phyloP scores from a whole-genome alignment of 2,797 vertebrate species.

The Cryptoprocta ferox region DNA sequence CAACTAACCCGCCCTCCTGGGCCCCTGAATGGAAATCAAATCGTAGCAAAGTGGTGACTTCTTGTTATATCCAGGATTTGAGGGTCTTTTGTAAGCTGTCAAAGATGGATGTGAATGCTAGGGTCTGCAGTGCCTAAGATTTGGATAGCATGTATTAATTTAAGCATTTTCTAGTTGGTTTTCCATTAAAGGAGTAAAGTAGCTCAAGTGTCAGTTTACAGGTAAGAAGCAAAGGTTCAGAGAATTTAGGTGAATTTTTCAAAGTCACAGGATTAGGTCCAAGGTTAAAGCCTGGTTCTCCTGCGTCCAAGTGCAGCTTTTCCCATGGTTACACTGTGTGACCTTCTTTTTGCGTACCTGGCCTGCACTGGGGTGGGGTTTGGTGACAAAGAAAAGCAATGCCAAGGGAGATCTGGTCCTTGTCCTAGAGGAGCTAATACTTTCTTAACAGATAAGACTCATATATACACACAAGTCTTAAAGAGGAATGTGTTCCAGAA shows the following conservation, averaged over 20 bases:
- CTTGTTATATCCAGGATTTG: not conserved
- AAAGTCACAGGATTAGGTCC: slow-evolving; percentile 5
- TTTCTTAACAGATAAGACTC: slow-evolving; percentile 7
- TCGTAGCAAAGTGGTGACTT: not conserved
- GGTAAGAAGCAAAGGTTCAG: not conserved
- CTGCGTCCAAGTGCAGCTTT: not conserved
- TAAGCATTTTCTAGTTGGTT: slow-evolving; percentile 12
- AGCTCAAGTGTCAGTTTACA: not conserved
- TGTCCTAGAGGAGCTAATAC: not conserved
- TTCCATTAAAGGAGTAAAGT: slow-evolving; percentile 20
- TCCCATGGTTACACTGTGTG: not conserved
- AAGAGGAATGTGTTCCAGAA: not conserved
- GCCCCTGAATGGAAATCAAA: not conserved
- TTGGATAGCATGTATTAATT: not conserved
- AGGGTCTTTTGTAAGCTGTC: not conserved
- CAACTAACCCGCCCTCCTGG: not conserved
- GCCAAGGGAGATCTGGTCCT: not conserved
- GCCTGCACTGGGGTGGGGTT: fast-evolving
- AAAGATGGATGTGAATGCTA: not conserved
- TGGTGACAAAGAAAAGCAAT: not conserved
- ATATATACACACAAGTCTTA: not conserved
- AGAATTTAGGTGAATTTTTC: slow-evolving; percentile 44
- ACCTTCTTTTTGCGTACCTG: not conserved
- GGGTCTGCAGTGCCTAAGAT: not conserved
- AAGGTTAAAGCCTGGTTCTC: not conserved